Evolutionary conservation across 2,113 vertebrate genomes (phyloP).

Genomic region (Toxotes chatareus): DNA sequence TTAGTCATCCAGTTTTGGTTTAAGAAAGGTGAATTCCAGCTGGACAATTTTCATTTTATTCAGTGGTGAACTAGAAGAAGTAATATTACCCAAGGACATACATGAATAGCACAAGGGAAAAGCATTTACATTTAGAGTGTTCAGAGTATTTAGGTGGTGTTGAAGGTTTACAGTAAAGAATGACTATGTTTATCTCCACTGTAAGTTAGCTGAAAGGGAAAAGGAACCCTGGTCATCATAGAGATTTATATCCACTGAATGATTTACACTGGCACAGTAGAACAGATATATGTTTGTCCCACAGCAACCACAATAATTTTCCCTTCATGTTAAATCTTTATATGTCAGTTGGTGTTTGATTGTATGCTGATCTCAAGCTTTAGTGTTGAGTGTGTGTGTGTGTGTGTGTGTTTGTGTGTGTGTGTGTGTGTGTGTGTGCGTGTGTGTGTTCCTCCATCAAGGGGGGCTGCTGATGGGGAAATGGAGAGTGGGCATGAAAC

Average conservation of each 20-base stretch:
- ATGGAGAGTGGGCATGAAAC: conserved; percentile 33
- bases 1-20: background rate
- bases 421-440: conserved; percentile 1
- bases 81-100: background rate
- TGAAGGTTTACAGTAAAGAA: background rate
- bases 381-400: background rate
- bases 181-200: background rate
- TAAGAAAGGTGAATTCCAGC: background rate
- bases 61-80: background rate
- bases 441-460: background rate
- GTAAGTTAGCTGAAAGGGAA: conserved; percentile 5
- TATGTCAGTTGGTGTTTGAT: conserved; percentile 22
- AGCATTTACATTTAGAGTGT: background rate
- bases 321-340: conserved; percentile 12
- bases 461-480: conserved; percentile 18
- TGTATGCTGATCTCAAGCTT: conserved; percentile 20
- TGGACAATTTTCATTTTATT: background rate
- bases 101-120: background rate
- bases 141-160: background rate
- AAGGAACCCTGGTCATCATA: background rate
- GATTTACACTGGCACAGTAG: conserved; percentile 1
- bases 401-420: background rate
- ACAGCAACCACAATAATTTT: conserved; percentile 15
- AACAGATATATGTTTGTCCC: conserved; percentile 1
- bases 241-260: conserved; percentile 5